phyloP scores from a whole-genome alignment of 2,113 vertebrate genomes.

The Cyanocitta stelleri region DNA sequence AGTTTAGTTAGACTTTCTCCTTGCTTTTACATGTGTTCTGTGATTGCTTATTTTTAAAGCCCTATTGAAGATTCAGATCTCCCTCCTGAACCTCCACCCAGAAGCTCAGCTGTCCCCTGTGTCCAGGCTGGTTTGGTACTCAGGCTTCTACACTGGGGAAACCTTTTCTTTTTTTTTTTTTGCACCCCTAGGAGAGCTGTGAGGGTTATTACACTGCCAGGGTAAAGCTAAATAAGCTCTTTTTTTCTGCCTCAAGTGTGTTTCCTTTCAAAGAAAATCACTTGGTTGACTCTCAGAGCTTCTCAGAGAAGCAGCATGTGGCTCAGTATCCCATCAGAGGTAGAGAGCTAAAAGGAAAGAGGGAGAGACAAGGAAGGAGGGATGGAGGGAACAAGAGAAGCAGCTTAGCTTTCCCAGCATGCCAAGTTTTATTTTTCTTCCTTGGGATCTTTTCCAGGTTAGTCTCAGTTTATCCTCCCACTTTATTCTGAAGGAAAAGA shows the following conservation, averaged over 20 bases:
- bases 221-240: background rate
- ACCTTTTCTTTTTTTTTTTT: background rate
- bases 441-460: background rate
- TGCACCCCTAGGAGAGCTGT: background rate
- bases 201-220: background rate
- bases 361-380: background rate
- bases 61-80: accelerated
- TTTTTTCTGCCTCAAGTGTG: background rate
- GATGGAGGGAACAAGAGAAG: background rate
- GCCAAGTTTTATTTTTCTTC: background rate
- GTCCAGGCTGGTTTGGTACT: background rate
- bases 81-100: background rate
- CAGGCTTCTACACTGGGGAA: background rate
- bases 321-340: background rate
- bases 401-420: background rate
- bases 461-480: background rate
- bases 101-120: background rate
- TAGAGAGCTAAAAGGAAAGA: background rate
- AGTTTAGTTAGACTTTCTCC: background rate
- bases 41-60: background rate
- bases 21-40: background rate
- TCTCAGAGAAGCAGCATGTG: background rate
- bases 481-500: background rate
- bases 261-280: constrained; percentile 9
- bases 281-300: background rate